A percentile compares a stretch with the other conserved stretches of the same genome.
Conservation (phyloP, 2,888 invertebrate genomes). For the Pheosia gnoma region DNA sequence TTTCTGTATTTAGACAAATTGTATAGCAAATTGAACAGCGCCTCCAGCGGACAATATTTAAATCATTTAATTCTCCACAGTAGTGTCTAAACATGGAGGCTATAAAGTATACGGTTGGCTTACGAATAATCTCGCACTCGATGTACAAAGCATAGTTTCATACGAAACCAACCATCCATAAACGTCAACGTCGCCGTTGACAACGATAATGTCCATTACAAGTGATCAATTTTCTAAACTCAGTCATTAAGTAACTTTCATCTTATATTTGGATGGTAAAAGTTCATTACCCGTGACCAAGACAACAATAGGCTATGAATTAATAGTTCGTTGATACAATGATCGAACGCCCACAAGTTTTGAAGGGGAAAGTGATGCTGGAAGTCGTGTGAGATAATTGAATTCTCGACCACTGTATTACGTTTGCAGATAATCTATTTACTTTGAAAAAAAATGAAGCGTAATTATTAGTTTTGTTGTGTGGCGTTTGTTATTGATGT, state of each 20-base stretch:
- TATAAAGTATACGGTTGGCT: too few species aligned
- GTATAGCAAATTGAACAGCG: too few species aligned
- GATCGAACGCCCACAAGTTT: slow-evolving; percentile 61
- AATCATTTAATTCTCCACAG: too few species aligned
- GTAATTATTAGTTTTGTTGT: slow-evolving; percentile 22
- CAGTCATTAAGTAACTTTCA: slow-evolving; percentile 69
- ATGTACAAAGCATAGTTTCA: too few species aligned
- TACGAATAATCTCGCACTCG: too few species aligned
- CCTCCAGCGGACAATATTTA: too few species aligned
- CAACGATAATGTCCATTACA: slow-evolving; percentile 55
- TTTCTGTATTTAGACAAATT: too few species aligned
- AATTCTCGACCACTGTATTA: slow-evolving; percentile 60
- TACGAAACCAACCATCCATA: slow-evolving; percentile 34
- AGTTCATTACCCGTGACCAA: slow-evolving; percentile 65
- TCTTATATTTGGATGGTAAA: slow-evolving; percentile 57
- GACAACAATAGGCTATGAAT: slow-evolving; percentile 64
- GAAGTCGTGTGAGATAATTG: slow-evolving; percentile 54
- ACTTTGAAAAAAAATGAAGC: slow-evolving; percentile 12
- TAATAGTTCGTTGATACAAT: slow-evolving; percentile 51
- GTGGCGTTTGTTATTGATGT: slow-evolving; percentile 16
- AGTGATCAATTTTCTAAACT: slow-evolving; percentile 57
- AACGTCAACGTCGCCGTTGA: slow-evolving; percentile 39
- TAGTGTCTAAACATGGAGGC: too few species aligned
- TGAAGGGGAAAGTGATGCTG: slow-evolving; percentile 65
- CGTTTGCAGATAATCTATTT: slow-evolving; percentile 41